Conservation (phyloP, 92 coral and sea anemone species). For the Virgularia gustaviana region DNA sequence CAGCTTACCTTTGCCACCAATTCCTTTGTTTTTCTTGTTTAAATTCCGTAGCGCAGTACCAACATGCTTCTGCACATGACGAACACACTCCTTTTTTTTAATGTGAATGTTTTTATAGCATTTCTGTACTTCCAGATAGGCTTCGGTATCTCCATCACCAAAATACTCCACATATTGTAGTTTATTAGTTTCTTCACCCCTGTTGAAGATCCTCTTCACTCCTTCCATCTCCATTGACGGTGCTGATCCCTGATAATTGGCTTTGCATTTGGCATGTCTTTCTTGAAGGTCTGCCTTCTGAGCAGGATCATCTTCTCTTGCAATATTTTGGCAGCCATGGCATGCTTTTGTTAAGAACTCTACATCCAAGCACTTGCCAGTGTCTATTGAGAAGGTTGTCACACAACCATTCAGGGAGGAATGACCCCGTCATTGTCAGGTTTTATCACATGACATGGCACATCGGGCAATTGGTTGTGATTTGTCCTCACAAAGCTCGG, state of each 20-base stretch:
- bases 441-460: conserved; percentile 1
- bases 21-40: conserved; percentile 40
- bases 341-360: conserved; percentile 32
- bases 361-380: conserved; percentile 14
- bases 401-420: neutral
- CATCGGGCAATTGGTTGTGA: neutral
- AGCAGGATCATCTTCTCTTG: neutral
- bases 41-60: conserved; percentile 52
- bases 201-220: conserved; percentile 24
- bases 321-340: conserved; percentile 34
- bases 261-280: conserved; percentile 26
- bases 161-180: conserved; percentile 35
- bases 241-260: conserved; percentile 42
- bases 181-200: conserved; percentile 13
- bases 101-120: conserved; percentile 2
- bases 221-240: conserved; percentile 52
- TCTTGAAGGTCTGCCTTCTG: conserved; percentile 26
- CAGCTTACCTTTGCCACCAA: conserved; percentile 52
- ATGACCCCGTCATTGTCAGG: neutral
- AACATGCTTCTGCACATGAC: conserved; percentile 50
- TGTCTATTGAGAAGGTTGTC: neutral
- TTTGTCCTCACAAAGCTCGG: neutral
- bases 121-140: conserved; percentile 28
- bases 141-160: conserved; percentile 44
- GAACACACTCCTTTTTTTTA: conserved; percentile 40